These are phyloP conservation scores for Agrochola macilenta DNA, from an alignment of 2,888 invertebrate genomes.

Conservation along the genomic window DNA sequence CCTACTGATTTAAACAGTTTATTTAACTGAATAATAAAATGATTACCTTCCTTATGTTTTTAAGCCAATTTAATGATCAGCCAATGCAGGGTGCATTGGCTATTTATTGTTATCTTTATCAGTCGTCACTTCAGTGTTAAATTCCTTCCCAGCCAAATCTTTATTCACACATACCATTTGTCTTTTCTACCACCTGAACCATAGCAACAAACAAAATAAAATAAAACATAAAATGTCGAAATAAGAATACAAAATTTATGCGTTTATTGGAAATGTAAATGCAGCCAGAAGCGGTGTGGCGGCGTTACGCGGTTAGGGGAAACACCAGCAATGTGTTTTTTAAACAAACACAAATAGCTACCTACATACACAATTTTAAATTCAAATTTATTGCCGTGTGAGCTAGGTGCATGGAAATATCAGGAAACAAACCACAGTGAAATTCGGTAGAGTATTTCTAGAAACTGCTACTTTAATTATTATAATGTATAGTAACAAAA, in stretches of 20 bases:
- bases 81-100: neutral
- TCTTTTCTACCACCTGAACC: neutral
- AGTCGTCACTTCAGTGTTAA: neutral
- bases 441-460: conserved; percentile 11
- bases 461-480: conserved; percentile 17
- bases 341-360: conserved; percentile 29
- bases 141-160: too few species aligned
- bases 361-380: conserved; percentile 47
- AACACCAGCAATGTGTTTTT: conserved; percentile 36
- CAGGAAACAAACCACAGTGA: conserved; percentile 6
- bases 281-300: conserved; percentile 17
- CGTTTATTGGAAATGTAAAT: conserved; percentile 38
- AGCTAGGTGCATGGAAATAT: conserved; percentile 7
- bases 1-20: conserved; percentile 2
- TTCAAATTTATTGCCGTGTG: conserved; percentile 47
- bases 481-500: neutral
- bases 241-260: conserved; percentile 21
- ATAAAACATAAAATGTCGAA: neutral
- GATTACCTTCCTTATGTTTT: neutral
- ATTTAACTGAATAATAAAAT: neutral
- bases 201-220: neutral
- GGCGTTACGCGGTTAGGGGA: conserved; percentile 36
- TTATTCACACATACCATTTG: neutral
- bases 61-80: too few species aligned
- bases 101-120: neutral